These are phyloP conservation scores for Ciconia boyciana DNA, from an alignment of 2,113 vertebrate species.

Conservation along the genomic window DNA sequence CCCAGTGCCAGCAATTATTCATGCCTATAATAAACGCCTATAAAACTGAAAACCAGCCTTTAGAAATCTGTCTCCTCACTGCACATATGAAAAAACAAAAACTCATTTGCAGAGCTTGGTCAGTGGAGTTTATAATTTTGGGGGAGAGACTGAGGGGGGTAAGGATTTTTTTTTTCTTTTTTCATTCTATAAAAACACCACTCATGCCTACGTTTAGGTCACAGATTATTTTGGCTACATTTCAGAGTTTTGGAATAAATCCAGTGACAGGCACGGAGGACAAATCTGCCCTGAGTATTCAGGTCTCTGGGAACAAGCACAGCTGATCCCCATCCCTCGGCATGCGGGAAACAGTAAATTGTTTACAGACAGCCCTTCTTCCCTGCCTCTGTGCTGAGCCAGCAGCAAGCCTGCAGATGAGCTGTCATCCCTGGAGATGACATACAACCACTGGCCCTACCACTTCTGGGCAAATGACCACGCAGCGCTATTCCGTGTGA, in stretches of 20 bases:
- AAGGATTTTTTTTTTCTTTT: neutral
- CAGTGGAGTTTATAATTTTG: neutral
- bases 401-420: neutral
- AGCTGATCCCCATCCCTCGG: neutral
- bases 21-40: constrained; percentile 47
- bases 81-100: neutral
- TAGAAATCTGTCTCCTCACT: constrained; percentile 23
- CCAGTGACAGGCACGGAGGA: neutral
- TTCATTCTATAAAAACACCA: neutral
- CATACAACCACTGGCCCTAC: neutral
- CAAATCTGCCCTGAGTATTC: neutral
- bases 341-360: neutral
- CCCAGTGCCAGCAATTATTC: constrained; percentile 56
- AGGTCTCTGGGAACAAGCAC: neutral
- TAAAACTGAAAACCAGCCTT: constrained; percentile 19
- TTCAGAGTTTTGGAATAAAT: neutral
- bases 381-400: neutral
- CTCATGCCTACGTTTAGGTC: neutral
- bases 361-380: neutral
- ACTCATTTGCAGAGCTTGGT: neutral
- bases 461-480: neutral
- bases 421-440: neutral
- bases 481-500: rapidly evolving
- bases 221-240: neutral
- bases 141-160: neutral